Percentiles rank a stretch among this genome's conserved stretches.
These are phyloP conservation scores for Morus bassanus DNA, from an alignment of 2,797 vertebrate genomes.

Conservation along the genomic window DNA sequence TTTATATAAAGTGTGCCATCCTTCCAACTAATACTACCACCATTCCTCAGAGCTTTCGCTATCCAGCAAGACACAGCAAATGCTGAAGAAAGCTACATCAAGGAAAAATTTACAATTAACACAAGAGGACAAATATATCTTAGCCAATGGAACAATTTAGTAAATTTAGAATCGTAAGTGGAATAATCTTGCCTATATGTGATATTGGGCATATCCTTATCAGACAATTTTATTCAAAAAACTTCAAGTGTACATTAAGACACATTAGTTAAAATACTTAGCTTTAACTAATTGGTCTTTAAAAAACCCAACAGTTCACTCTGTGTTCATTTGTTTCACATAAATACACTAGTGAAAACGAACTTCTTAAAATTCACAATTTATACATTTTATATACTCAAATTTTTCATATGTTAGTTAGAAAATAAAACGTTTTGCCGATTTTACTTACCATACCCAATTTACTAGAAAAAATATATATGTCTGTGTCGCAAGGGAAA, in stretches of 20 bases:
- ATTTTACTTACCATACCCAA: not conserved
- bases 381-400: not conserved
- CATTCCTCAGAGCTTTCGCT: not conserved
- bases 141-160: not conserved
- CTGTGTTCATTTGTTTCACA: not conserved
- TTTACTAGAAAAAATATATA: not conserved
- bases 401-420: not conserved
- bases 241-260: not conserved
- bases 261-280: not conserved
- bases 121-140: not conserved
- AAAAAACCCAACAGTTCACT: not conserved
- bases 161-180: not conserved
- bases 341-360: no score
- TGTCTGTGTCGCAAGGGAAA: not conserved
- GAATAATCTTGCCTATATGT: not conserved
- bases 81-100: not conserved
- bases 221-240: not conserved
- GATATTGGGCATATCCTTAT: not conserved
- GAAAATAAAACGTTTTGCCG: not conserved
- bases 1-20: not conserved
- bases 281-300: not conserved
- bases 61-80: not conserved
- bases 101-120: not conserved
- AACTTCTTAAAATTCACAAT: no score
- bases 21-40: not conserved